Evolutionary conservation across 2,797 vertebrate species (phyloP).

Genomic region (Anguilla marmorata): DNA sequence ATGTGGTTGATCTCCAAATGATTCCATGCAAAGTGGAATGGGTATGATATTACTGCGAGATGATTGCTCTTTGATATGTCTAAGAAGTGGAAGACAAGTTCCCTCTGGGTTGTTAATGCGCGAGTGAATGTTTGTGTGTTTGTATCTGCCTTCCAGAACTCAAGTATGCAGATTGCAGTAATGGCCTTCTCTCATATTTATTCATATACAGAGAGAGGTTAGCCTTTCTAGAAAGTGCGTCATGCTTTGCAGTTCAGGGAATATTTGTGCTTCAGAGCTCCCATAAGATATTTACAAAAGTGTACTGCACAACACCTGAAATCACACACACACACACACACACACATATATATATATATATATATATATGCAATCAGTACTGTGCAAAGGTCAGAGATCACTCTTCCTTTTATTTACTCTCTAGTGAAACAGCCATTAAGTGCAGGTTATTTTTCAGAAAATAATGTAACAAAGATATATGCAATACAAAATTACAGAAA

Average conservation of each 20-base stretch:
- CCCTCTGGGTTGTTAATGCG: neutral
- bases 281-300: neutral
- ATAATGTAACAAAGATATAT: no score
- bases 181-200: constrained; percentile 3
- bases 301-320: neutral
- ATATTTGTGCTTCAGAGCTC: neutral
- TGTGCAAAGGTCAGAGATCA: no score
- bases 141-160: neutral
- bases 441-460: no score
- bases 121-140: neutral
- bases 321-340: no score
- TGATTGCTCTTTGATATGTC: neutral
- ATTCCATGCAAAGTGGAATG: neutral
- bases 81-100: neutral
- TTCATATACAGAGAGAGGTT: neutral
- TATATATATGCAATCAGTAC: no score
- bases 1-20: neutral
- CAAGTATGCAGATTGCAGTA: constrained; percentile 18
- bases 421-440: no score
- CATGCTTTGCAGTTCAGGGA: neutral
- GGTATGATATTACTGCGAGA: neutral
- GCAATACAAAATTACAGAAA: no score
- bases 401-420: no score
- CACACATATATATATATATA: no score
- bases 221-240: neutral